These are phyloP conservation scores for Falco cherrug DNA, from an alignment of 2,797 vertebrate species.

Conservation along the genomic window DNA sequence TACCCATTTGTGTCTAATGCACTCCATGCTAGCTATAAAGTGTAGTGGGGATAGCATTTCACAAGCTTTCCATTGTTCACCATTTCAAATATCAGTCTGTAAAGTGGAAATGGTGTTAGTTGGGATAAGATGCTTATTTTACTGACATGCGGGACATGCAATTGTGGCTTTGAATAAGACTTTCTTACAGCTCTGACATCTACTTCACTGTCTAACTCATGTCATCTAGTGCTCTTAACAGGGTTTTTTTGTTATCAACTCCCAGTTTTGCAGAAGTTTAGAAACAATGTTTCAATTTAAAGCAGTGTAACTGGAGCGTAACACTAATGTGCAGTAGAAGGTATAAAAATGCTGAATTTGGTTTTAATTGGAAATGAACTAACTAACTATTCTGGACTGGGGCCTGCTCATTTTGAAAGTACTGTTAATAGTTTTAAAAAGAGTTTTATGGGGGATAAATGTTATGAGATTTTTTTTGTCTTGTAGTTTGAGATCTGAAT, in stretches of 20 bases:
- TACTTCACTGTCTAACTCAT: not conserved
- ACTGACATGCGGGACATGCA: not conserved
- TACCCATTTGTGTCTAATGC: not conserved
- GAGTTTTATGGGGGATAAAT: not conserved
- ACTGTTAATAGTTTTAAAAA: not conserved
- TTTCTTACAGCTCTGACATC: conserved; percentile 21
- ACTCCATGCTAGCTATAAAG: not conserved
- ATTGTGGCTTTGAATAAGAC: conserved; percentile 36
- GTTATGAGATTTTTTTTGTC: not conserved
- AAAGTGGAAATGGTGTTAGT: conserved; percentile 22
- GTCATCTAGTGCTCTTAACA: not conserved
- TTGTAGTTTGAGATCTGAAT: not conserved
- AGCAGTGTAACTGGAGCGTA: not conserved
- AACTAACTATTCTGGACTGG: not conserved
- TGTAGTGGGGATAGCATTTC: not conserved
- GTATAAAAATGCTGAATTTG: not conserved
- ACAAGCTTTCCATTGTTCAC: conserved; percentile 11
- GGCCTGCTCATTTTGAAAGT: not conserved
- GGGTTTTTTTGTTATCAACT: not conserved
- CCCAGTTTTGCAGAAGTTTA: not conserved
- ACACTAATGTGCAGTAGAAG: not conserved
- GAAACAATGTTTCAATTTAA: conserved; percentile 16
- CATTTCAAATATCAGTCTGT: conserved; percentile 26
- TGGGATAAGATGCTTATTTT: conserved; percentile 31
- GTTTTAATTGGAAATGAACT: not conserved